phyloP scores from a whole-genome alignment of 2,888 invertebrate genomes.

The Acleris emargana region DNA sequence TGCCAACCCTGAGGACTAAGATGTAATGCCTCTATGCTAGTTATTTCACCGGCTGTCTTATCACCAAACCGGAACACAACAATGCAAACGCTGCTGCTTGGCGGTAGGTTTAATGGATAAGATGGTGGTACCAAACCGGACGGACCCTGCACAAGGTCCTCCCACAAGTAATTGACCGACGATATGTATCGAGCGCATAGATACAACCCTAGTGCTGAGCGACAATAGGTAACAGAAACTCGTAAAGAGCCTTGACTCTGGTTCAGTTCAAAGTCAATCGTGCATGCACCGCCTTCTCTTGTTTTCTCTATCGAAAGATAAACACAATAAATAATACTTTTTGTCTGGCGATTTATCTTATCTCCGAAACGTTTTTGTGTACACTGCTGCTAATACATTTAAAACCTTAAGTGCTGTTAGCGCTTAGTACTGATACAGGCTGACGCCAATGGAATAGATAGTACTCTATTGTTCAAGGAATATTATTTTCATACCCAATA shows the following conservation, averaged over 20 bases:
- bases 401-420: constrained; percentile 48
- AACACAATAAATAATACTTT: constrained; percentile 26
- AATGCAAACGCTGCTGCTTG: too few species aligned
- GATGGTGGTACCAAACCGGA: too few species aligned
- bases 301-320: constrained; percentile 15
- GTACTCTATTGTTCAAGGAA: not conserved
- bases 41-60: too few species aligned
- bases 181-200: too few species aligned
- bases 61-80: too few species aligned
- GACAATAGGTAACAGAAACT: too few species aligned
- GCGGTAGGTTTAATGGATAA: too few species aligned
- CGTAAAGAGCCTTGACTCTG: not conserved
- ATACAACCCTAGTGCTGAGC: too few species aligned
- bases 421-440: constrained; percentile 17
- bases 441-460: constrained; percentile 20
- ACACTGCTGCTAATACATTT: constrained; percentile 50
- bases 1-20: too few species aligned
- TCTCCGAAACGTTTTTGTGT: constrained; percentile 56
- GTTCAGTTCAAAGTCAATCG: not conserved
- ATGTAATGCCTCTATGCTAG: too few species aligned
- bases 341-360: constrained; percentile 54
- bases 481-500: not conserved
- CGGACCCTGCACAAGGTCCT: too few species aligned
- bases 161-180: too few species aligned
- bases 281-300: not conserved